These are phyloP conservation scores for Acrossocheilus fasciatus DNA, from an alignment of 2,797 vertebrate genomes.

Conservation along the genomic window DNA sequence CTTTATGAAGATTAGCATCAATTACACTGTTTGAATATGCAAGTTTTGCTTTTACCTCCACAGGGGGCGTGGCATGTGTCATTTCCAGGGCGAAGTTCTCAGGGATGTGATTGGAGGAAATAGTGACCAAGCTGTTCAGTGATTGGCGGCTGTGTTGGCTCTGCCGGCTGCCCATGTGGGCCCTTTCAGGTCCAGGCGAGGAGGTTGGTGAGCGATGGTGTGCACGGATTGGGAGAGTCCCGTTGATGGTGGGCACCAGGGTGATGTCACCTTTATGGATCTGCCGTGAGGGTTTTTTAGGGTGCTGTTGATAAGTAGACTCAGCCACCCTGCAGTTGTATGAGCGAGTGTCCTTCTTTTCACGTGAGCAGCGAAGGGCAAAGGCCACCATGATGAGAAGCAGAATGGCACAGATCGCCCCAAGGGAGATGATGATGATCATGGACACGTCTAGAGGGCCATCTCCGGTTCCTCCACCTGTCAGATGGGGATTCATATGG, in stretches of 20 bases:
- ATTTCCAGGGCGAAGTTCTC: slow-evolving; percentile 96
- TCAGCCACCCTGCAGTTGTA: slow-evolving; percentile 97
- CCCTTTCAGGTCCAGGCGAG: slow-evolving; percentile 90
- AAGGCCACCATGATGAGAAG: slow-evolving; percentile 94
- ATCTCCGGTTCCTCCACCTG: slow-evolving; percentile 75
- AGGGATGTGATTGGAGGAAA: slow-evolving; percentile 97
- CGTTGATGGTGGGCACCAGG: slow-evolving; percentile 92
- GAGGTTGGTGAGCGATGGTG: slow-evolving; percentile 91
- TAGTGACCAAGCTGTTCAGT: slow-evolving; percentile 95
- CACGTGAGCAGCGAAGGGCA: slow-evolving; percentile 87
- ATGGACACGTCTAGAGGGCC: slow-evolving; percentile 82
- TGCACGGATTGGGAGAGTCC: slow-evolving; percentile 92
- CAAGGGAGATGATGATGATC: slow-evolving; percentile 93
- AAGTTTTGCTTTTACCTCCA: slow-evolving; percentile 86
- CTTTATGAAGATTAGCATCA: not conserved
- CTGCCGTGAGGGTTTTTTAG: slow-evolving; percentile 92
- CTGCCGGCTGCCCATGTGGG: slow-evolving; percentile 91
- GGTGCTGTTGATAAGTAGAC: slow-evolving; percentile 94
- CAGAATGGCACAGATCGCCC: slow-evolving; percentile 86
- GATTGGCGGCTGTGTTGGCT: slow-evolving; percentile 97
- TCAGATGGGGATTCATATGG: slow-evolving; percentile 79
- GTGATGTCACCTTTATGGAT: slow-evolving; percentile 98
- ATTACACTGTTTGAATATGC: slow-evolving; percentile 45
- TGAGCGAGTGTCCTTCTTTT: slow-evolving; percentile 93
- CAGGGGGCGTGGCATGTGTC: slow-evolving; percentile 93